Evolutionary conservation across 1,140 invertebrate species (phyloP).

Genomic region (Micrasema longulum): DNA sequence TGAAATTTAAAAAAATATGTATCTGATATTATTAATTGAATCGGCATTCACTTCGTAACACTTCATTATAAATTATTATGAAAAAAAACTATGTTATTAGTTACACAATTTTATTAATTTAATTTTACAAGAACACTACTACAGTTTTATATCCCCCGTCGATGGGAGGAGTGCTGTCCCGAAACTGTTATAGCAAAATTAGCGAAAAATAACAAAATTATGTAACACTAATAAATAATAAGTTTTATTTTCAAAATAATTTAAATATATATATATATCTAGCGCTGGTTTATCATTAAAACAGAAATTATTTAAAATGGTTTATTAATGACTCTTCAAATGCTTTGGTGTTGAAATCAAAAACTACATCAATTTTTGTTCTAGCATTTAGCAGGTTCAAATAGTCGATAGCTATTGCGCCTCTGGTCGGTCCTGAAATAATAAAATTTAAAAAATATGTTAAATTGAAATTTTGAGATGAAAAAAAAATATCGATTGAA

Average conservation of each 20-base stretch:
- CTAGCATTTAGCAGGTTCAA: slow-evolving; percentile 37
- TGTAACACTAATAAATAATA: neutral
- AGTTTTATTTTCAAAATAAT: neutral
- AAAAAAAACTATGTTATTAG: too few relatives aligned
- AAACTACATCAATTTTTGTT: slow-evolving; percentile 56
- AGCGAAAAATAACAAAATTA: too few relatives aligned
- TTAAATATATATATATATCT: neutral
- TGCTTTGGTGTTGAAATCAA: slow-evolving; percentile 48
- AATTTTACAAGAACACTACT: neutral
- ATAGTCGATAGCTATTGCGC: slow-evolving; percentile 56
- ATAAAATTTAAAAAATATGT: too few relatives aligned
- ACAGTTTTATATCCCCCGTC: neutral
- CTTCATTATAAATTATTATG: too few relatives aligned
- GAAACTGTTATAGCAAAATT: too few relatives aligned
- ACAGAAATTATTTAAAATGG: slow-evolving; percentile 48
- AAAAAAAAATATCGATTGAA: too few relatives aligned
- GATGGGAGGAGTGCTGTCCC: too few relatives aligned
- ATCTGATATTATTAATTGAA: neutral
- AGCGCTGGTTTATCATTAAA: neutral
- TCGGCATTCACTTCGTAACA: too few relatives aligned
- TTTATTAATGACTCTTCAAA: slow-evolving; percentile 54
- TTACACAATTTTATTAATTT: neutral
- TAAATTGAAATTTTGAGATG: too few relatives aligned
- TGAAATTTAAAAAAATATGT: neutral
- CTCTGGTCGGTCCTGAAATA: slow-evolving; percentile 43